Base-by-base conservation (phyloP, 2,888 invertebrate genomes). In the Eremobia ochroleuca region DNA sequence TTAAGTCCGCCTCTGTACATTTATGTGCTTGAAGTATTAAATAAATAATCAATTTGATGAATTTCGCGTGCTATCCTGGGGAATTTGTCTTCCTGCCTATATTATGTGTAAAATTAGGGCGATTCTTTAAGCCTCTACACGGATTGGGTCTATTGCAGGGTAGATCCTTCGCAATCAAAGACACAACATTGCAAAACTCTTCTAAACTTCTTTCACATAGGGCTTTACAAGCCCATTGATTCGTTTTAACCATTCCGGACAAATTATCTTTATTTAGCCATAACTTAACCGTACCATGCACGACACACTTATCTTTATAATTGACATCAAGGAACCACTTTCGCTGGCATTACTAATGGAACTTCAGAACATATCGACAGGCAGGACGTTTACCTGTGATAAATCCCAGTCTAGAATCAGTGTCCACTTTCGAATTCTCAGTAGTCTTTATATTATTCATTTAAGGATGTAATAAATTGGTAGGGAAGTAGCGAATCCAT, bases 401-500 rank as follows among this genome's bases (percentile, higher is more conserved):
- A 85, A 88, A 88, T 87, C 52, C 77, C 40, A 72, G 79, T 81
- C 82, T 76, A 82, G 79, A 85, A 85, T 83, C 75, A 72, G 76
- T 77, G 77, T 52, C 82, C 85, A 90, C 94, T 93, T 93, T 94
- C 94, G 79, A 93, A 91, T 77, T 70, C 83, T 83, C 86, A 91
- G 91, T 89, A 90, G 92, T 91, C 79, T 90, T 90, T 88, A 85
- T 88, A 86, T 86, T 86, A 92, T 92, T 90, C 91, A 90, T 91
- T 92, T 89, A 86, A 86, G 85, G 83, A 86, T 88, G 91, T 88
- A 90, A 93, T 94, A 93, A 92, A 93, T 93, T 89, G 83, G 72
- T 88, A 88, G 84, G 88, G 89, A 92, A 92, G 89, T 78, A 84
- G 87, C 86, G 85, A 91, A 87, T 85, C 87, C 91, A 93, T 94